These are phyloP conservation scores for Sebastolobus alascanus DNA, from an alignment of 2,797 vertebrate genomes.

Conservation along the genomic window DNA sequence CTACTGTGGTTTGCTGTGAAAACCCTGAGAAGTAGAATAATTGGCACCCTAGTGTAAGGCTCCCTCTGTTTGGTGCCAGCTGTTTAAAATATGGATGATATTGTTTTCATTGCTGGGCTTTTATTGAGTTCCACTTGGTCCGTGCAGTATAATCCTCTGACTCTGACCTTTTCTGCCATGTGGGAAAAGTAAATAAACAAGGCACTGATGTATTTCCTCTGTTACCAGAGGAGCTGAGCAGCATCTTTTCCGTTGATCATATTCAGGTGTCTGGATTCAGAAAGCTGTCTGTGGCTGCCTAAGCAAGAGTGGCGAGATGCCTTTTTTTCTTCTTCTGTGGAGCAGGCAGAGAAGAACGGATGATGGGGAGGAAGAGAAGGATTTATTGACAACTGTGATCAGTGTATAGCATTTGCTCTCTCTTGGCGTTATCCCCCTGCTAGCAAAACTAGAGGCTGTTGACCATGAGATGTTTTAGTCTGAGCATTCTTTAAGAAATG, in stretches of 20 bases:
- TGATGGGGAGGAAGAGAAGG: conserved; percentile 57
- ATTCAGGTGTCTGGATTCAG: conserved; percentile 75
- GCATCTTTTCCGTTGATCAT: conserved; percentile 73
- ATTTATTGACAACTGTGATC: conserved; percentile 72
- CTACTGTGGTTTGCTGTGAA: conserved; percentile 66
- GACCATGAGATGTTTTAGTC: conserved; percentile 63
- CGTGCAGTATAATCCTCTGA: conserved; percentile 78
- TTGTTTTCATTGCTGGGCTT: conserved; percentile 84
- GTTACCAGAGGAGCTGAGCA: conserved; percentile 72
- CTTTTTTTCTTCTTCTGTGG: conserved; percentile 27
- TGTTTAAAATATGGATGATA: conserved; percentile 90
- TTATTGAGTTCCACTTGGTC: conserved; percentile 85
- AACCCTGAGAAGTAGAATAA: conserved; percentile 85
- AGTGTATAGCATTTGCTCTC: conserved; percentile 54
- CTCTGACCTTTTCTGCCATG: conserved; percentile 86
- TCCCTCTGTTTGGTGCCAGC: conserved; percentile 83
- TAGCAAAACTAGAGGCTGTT: conserved; percentile 46
- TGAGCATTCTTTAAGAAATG: conserved; percentile 34
- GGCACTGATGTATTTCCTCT: conserved; percentile 78
- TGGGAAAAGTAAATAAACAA: conserved; percentile 86
- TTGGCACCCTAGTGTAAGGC: conserved; percentile 85
- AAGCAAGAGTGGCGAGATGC: conserved; percentile 54
- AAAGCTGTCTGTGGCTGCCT: conserved; percentile 62
- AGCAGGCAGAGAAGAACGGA: conserved; percentile 61
- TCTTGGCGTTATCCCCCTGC: conserved; percentile 53